Evolutionary conservation across 2,797 vertebrate species (phyloP).

Genomic region (Labeo calbasu): DNA sequence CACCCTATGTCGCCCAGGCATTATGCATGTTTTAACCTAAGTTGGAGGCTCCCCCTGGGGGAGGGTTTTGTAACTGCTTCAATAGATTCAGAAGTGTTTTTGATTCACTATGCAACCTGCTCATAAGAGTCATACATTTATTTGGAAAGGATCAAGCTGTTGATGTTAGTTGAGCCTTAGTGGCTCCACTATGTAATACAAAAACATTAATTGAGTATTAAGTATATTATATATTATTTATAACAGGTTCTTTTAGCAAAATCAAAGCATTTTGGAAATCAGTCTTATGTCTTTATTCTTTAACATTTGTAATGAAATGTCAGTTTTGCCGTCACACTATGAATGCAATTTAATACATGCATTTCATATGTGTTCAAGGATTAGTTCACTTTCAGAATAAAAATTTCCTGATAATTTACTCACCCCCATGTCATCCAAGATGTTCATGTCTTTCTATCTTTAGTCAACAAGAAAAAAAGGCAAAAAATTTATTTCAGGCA

Average conservation of each 20-base stretch:
- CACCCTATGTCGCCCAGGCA: not conserved
- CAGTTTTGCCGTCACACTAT: not conserved
- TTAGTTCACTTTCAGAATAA: no score
- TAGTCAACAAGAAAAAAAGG: no score
- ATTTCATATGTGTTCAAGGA: not conserved
- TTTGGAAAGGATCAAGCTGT: not conserved
- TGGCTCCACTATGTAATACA: no score
- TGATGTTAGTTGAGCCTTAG: not conserved
- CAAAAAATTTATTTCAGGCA: no score
- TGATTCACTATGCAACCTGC: not conserved
- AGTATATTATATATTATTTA: not conserved
- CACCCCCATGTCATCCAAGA: no score
- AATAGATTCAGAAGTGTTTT: not conserved
- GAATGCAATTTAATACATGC: not conserved
- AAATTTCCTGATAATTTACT: no score
- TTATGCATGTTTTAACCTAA: not conserved
- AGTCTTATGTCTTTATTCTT: not conserved
- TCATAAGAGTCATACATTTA: not conserved
- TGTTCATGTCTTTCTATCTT: no score
- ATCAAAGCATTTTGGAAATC: not conserved
- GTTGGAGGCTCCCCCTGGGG: slow-evolving; percentile 8
- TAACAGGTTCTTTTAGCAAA: not conserved
- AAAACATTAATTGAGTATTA: no score
- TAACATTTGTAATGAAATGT: not conserved
- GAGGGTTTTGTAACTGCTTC: not conserved